Percentiles rank a stretch among this genome's conserved stretches.
phyloP scores from a whole-genome alignment of 2,113 vertebrate species.

The Tychaedon coryphoeus region DNA sequence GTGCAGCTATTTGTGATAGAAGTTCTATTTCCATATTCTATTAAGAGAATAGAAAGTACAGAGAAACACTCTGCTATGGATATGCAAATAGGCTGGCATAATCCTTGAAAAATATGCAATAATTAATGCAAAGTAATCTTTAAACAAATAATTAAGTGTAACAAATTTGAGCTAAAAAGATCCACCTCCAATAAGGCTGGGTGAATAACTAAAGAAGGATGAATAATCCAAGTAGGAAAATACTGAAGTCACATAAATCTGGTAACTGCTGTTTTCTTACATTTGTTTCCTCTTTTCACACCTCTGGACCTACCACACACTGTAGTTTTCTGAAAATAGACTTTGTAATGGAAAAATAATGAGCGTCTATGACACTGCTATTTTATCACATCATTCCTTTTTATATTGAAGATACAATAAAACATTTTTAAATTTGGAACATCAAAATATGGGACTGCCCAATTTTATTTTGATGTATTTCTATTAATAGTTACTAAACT shows the following conservation, averaged over 20 bases:
- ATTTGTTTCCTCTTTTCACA: not conserved
- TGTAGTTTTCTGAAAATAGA: not conserved
- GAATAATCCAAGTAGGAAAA: slow-evolving; percentile 11
- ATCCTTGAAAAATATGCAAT: not conserved
- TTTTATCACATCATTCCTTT: not conserved
- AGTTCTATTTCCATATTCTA: not conserved
- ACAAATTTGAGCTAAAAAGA: not conserved
- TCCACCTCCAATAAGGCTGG: not conserved
- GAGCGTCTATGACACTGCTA: not conserved
- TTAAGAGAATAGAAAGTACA: not conserved
- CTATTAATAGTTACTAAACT: too few relatives aligned
- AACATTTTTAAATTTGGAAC: not conserved
- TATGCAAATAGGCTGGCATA: slow-evolving; percentile 9
- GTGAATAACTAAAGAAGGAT: not conserved
- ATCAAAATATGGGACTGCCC: not conserved
- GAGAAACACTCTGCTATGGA: not conserved
- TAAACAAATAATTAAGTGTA: slow-evolving; percentile 20
- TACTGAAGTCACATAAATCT: not conserved
- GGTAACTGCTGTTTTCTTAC: not conserved
- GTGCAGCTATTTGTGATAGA: not conserved
- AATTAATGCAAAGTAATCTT: slow-evolving; percentile 40
- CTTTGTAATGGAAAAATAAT: not conserved
- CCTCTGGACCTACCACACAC: not conserved
- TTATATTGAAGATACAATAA: not conserved
- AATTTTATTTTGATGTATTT: not conserved